phyloP scores from a whole-genome alignment of 1,140 invertebrate genomes.

The Sipha flava region DNA sequence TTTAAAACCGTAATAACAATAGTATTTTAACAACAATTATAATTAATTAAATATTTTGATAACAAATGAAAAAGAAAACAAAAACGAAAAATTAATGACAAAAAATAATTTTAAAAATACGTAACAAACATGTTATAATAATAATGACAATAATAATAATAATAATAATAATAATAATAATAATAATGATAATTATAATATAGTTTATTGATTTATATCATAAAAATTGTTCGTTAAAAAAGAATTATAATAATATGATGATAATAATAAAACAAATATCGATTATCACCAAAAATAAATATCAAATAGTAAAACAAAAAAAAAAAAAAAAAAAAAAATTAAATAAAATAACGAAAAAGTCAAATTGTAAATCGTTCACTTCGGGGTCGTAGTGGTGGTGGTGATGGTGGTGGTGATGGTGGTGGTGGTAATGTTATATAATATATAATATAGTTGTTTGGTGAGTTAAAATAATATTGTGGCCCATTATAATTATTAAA shows the following conservation, averaged over 20 bases:
- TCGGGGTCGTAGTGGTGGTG: neutral
- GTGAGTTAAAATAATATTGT: constrained; percentile 2
- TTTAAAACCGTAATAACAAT: constrained; percentile 21
- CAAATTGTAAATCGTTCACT: neutral
- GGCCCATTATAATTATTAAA: neutral
- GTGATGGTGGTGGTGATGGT: neutral
- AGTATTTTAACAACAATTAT: constrained; percentile 26
- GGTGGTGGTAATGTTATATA: too few relatives aligned
- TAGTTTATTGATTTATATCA: constrained; percentile 9
- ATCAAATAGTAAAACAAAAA: neutral
- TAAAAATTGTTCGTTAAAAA: constrained; percentile 24
- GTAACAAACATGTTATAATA: constrained; percentile 23
- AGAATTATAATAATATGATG: neutral
- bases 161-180: too few relatives aligned
- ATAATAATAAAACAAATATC: constrained; percentile 2
- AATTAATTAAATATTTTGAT: constrained; percentile 29
- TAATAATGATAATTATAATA: too few relatives aligned
- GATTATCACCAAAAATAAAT: constrained; percentile 3
- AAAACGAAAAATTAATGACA: constrained; percentile 20
- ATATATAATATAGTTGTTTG: too few relatives aligned
- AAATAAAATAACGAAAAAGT: too few relatives aligned
- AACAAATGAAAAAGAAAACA: constrained; percentile 30
- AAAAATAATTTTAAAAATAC: constrained; percentile 30
- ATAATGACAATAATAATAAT: too few relatives aligned
- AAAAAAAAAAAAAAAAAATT: too few relatives aligned